A percentile compares a stretch with the other conserved stretches of the same genome.
Conservation (phyloP, 2,797 vertebrate species). For the Pogoniulus pusillus region DNA sequence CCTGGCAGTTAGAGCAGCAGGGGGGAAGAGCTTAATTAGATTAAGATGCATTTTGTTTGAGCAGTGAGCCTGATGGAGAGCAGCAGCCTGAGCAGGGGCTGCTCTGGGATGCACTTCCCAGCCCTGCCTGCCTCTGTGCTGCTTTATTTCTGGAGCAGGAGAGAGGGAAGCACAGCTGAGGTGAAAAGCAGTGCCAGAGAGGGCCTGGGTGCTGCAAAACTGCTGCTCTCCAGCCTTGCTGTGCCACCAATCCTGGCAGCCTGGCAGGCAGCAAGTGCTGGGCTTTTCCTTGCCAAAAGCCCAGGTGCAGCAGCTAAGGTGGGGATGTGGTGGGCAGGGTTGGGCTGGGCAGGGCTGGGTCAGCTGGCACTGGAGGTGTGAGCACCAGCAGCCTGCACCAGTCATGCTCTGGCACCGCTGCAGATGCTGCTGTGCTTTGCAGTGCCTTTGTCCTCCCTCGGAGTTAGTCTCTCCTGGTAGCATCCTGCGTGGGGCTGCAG, state of each 20-base stretch:
- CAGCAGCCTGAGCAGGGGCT: neutral
- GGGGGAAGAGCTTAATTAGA: neutral
- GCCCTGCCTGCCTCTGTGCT: neutral
- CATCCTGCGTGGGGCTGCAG: neutral
- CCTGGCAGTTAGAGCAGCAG: neutral
- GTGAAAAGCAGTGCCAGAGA: neutral
- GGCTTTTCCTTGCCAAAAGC: neutral
- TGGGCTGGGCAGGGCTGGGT: too few species aligned
- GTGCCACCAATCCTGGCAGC: fast-evolving
- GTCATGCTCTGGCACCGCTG: fast-evolving
- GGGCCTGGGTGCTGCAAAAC: neutral
- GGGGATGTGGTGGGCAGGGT: neutral
- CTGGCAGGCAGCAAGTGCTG: neutral
- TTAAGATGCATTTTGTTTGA: neutral
- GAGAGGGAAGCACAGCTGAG: neutral
- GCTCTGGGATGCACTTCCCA: neutral
- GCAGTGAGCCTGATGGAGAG: neutral
- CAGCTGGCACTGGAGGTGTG: neutral
- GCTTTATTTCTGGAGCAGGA: neutral
- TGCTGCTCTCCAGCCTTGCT: neutral
- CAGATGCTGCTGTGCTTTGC: neutral
- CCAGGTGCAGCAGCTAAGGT: neutral
- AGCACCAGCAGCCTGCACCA: fast-evolving
- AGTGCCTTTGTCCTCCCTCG: neutral
- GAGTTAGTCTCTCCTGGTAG: neutral